phyloP scores from a whole-genome alignment of 2,113 vertebrate genomes.

The Sebastes fasciatus region DNA sequence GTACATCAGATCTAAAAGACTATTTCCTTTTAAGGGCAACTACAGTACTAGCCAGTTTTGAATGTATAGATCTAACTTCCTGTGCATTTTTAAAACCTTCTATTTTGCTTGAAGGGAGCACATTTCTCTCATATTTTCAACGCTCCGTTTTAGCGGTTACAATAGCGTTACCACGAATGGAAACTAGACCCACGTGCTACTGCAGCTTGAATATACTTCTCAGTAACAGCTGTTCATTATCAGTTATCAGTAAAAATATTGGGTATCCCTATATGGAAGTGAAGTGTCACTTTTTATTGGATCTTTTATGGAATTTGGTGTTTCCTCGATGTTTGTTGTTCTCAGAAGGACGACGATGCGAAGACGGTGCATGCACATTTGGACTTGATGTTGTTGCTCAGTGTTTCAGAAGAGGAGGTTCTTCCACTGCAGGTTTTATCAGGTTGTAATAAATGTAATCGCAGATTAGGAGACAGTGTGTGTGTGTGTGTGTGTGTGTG shows the following conservation, averaged over 20 bases:
- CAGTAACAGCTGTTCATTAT: background rate
- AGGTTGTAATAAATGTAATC: slow-evolving; percentile 64
- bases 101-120: too few relatives aligned
- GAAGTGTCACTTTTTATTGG: background rate
- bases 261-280: background rate
- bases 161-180: too few relatives aligned
- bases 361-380: background rate
- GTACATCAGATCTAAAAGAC: background rate
- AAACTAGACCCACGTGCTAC: background rate
- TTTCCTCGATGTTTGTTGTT: background rate
- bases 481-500: slow-evolving; percentile 54
- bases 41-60: background rate
- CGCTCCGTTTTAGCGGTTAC: too few relatives aligned
- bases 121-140: too few relatives aligned
- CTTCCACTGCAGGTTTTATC: slow-evolving; percentile 39
- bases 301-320: background rate
- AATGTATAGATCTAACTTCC: background rate
- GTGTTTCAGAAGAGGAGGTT: slow-evolving; percentile 30
- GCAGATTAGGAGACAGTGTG: slow-evolving; percentile 64
- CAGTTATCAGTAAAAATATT: background rate
- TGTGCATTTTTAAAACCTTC: too few relatives aligned
- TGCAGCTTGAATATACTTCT: background rate
- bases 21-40: background rate
- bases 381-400: background rate
- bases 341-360: background rate